phyloP scores from a whole-genome alignment of 2,113 vertebrate genomes.

The Chitala chitala region DNA sequence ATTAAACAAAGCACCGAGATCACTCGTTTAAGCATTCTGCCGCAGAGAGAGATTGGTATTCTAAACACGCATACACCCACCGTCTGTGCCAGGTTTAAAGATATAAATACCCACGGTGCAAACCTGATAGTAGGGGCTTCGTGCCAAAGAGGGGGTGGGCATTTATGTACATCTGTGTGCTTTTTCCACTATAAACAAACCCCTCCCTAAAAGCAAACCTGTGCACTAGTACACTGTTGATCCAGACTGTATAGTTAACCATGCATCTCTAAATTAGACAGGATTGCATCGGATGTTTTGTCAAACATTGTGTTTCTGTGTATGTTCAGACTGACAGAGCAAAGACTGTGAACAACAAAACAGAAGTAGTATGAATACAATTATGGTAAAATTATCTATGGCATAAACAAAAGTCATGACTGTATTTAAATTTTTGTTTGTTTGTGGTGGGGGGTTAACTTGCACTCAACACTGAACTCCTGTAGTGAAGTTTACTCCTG shows the following conservation, averaged over 20 bases:
- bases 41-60: neutral
- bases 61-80: neutral
- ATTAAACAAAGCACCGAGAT: constrained; percentile 10
- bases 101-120: neutral
- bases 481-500: constrained; percentile 10
- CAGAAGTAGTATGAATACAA: neutral
- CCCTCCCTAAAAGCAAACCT: neutral
- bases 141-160: neutral
- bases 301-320: too few relatives aligned
- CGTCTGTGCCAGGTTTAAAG: neutral
- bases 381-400: too few relatives aligned
- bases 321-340: neutral
- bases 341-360: neutral
- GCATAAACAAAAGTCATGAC: neutral
- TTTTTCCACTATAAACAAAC: neutral
- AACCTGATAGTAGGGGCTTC: neutral
- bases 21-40: neutral
- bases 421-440: neutral
- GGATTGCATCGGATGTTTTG: neutral
- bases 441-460: neutral
- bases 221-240: neutral
- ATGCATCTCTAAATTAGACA: neutral
- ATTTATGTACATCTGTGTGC: neutral
- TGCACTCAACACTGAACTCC: neutral
- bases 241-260: neutral